phyloP scores from a whole-genome alignment of 2,113 vertebrate species.

The Thalassarche chlororhynchos region DNA sequence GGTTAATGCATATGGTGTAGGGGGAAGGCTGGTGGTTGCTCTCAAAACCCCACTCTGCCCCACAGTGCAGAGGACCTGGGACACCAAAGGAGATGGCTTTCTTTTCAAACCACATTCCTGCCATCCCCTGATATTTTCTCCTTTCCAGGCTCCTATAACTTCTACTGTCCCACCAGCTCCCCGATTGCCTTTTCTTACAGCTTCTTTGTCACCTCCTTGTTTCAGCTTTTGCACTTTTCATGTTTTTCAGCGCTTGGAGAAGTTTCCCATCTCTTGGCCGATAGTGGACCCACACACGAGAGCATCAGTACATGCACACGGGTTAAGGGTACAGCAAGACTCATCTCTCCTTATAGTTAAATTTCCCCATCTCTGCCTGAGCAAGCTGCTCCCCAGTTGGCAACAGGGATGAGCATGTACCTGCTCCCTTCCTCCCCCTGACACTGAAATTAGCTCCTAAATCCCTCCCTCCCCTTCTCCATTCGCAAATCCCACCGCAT shows the following conservation, averaged over 20 bases:
- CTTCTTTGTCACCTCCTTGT: not conserved
- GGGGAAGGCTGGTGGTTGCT: not conserved
- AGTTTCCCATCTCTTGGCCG: accelerated
- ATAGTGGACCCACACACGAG: accelerated
- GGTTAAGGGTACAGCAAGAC: not conserved
- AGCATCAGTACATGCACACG: accelerated
- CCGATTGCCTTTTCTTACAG: not conserved
- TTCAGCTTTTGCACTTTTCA: not conserved
- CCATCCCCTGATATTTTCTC: not conserved
- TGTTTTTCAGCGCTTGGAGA: not conserved
- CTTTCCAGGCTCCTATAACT: not conserved
- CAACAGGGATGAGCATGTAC: not conserved
- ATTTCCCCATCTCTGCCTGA: not conserved
- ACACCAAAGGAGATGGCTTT: not conserved
- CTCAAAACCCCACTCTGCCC: not conserved
- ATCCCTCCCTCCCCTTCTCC: not conserved
- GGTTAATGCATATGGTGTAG: not conserved
- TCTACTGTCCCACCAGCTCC: not conserved
- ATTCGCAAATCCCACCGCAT: not conserved
- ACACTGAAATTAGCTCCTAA: not conserved
- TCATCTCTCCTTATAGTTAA: not conserved
- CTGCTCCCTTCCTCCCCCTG: not conserved
- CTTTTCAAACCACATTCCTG: not conserved
- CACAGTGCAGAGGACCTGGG: too few relatives aligned
- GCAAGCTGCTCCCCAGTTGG: not conserved